Conservation (phyloP, 2,888 invertebrate species). For the Aelia acuminata region DNA sequence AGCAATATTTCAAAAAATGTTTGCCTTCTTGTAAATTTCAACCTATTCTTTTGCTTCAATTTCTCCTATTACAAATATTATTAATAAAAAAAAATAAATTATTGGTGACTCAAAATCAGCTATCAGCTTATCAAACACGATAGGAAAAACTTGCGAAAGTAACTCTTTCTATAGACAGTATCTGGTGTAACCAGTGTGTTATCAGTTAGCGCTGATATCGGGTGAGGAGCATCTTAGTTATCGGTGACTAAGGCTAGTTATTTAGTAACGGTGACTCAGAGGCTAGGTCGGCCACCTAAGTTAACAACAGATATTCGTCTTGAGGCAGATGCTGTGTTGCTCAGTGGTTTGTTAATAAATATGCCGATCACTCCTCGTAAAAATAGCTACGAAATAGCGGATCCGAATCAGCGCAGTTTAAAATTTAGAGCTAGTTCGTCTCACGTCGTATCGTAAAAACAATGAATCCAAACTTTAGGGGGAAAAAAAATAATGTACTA, state of each 20-base stretch:
- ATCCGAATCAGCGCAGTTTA: background rate
- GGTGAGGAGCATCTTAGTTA: background rate
- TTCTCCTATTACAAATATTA: no score
- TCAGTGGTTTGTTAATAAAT: background rate
- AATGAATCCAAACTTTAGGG: no score
- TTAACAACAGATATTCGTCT: background rate
- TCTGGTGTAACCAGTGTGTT: background rate
- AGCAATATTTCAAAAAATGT: no score
- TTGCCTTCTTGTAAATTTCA: no score
- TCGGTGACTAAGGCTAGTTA: background rate
- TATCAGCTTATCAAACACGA: background rate
- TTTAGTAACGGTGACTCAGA: slow-evolving; percentile 44
- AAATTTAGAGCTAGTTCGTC: background rate
- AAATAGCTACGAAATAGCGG: background rate
- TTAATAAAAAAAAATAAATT: background rate
- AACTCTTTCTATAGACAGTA: background rate
- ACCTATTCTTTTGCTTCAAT: no score
- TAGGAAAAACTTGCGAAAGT: background rate
- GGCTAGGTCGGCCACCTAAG: slow-evolving; percentile 12
- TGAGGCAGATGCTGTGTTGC: background rate
- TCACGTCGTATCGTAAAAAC: background rate
- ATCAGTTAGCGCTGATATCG: background rate
- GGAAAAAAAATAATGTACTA: no score
- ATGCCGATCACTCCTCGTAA: background rate
- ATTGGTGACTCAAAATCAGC: background rate